Percentiles rank a stretch among this genome's conserved stretches.
phyloP scores from a whole-genome alignment of 2,113 vertebrate genomes.

The Loxodonta africana region DNA sequence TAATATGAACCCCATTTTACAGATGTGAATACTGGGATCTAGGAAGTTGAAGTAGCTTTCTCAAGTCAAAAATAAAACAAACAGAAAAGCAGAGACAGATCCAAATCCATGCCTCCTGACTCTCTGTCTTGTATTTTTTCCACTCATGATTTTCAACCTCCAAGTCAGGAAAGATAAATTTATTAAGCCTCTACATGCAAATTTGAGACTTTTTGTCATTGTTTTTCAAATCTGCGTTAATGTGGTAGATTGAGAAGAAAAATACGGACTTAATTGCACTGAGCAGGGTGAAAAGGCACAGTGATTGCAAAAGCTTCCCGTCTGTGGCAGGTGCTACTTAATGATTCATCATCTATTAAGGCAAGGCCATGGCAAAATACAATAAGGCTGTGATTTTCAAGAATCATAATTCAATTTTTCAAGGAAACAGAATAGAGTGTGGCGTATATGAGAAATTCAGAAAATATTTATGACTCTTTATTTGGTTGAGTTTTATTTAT shows the following conservation, averaged over 20 bases:
- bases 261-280: constrained; percentile 76
- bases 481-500: constrained; percentile 80
- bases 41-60: not conserved
- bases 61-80: not conserved
- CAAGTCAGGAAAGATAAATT: constrained; percentile 56
- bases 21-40: not conserved
- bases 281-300: constrained; percentile 38
- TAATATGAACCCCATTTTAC: not conserved
- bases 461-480: constrained; percentile 81
- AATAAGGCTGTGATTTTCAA: constrained; percentile 76
- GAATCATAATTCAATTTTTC: constrained; percentile 81
- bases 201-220: constrained; percentile 62
- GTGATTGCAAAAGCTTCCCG: constrained; percentile 38
- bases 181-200: constrained; percentile 68
- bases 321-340: constrained; percentile 77
- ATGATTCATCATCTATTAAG: constrained; percentile 78
- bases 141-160: constrained; percentile 12
- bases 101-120: not conserved
- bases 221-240: constrained; percentile 74
- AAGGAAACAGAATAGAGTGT: constrained; percentile 77
- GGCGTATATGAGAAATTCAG: constrained; percentile 72
- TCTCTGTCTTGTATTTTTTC: not conserved
- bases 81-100: not conserved
- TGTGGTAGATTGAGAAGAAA: constrained; percentile 70
- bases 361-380: constrained; percentile 68